Conservation (phyloP, 2,113 vertebrate species). For the Dinomys branickii region DNA sequence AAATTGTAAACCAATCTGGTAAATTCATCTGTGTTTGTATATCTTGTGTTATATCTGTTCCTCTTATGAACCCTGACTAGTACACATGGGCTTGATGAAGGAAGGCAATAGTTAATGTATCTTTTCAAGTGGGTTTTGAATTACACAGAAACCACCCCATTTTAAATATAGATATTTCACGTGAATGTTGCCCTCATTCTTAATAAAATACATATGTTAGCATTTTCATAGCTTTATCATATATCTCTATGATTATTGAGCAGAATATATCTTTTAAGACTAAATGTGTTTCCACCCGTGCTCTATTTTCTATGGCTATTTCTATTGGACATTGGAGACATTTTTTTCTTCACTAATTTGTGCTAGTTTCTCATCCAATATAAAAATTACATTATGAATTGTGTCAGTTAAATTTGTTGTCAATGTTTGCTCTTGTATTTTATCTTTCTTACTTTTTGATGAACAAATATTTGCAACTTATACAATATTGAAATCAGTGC, state of each 20-base stretch:
- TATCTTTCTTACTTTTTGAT: background rate
- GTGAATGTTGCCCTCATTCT: background rate
- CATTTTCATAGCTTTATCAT: background rate
- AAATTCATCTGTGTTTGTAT: too few relatives aligned
- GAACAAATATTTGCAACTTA: background rate
- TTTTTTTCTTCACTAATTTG: background rate
- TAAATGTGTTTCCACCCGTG: background rate
- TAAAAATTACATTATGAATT: background rate
- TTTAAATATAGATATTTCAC: constrained; percentile 51
- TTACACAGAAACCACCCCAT: background rate
- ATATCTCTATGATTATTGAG: background rate
- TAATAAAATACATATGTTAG: constrained; percentile 19
- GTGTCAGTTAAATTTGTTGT: background rate
- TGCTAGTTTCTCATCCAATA: background rate
- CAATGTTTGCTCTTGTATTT: too few relatives aligned
- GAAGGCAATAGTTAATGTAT: background rate
- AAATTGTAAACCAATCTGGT: background rate
- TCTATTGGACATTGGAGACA: background rate
- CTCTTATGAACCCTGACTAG: background rate
- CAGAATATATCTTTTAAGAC: background rate
- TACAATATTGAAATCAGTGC: background rate
- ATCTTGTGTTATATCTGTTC: background rate
- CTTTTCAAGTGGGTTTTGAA: constrained; percentile 2
- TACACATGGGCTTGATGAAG: background rate
- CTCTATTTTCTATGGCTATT: background rate